Evolutionary conservation across 2,797 vertebrate genomes (phyloP).

Genomic region (Psittacula derbiana): DNA sequence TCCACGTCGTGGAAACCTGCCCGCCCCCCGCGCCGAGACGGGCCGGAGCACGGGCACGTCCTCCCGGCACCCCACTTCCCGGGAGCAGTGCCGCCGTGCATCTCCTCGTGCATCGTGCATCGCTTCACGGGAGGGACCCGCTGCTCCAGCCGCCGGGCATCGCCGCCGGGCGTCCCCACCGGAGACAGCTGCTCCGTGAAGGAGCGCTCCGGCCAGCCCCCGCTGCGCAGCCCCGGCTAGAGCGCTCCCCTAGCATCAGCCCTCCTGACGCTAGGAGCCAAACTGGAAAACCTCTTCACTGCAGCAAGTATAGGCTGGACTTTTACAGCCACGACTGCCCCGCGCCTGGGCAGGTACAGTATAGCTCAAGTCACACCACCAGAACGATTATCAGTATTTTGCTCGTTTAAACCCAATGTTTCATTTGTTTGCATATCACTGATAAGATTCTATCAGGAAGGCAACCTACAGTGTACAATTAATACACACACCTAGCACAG

Average conservation of each 20-base stretch:
- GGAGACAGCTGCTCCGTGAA: rapidly evolving
- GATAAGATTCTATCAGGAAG: background rate
- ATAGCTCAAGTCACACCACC: background rate
- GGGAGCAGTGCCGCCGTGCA: background rate
- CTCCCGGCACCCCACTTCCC: background rate
- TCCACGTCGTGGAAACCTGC: no score
- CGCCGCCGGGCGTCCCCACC: no score
- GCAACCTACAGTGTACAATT: background rate
- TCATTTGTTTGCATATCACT: background rate
- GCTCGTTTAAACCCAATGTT: background rate
- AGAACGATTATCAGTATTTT: background rate
- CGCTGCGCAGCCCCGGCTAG: background rate
- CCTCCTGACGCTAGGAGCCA: rapidly evolving
- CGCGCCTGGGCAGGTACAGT: rapidly evolving
- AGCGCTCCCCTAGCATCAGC: background rate
- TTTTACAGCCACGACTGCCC: background rate
- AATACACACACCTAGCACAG: background rate
- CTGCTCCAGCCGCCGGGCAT: background rate
- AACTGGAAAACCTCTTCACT: no score
- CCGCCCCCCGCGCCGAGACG: background rate
- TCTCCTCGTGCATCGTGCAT: no score
- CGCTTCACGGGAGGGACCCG: background rate
- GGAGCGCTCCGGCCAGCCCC: rapidly evolving
- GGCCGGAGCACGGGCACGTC: no score
- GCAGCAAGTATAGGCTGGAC: rapidly evolving